Conservation (phyloP, 53 echinoderm and acorn worm genomes). For the Echinarachnius parma region DNA sequence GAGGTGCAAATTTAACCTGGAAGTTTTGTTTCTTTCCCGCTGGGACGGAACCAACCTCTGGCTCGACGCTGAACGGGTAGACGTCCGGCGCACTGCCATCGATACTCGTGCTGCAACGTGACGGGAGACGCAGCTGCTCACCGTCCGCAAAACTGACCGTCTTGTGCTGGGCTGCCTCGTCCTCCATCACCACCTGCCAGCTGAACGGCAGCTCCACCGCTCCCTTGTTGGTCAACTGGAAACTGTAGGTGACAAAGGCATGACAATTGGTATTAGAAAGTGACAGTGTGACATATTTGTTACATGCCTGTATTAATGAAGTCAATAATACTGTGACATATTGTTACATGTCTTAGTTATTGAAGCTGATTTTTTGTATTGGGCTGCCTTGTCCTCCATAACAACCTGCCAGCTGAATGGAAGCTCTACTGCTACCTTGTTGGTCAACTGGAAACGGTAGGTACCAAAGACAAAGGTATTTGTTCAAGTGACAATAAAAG, state of each 20-base stretch:
- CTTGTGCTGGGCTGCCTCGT: conserved; percentile 64
- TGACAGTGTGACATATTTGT: too few relatives aligned
- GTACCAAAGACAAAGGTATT: too few relatives aligned
- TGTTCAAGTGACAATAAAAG: too few relatives aligned
- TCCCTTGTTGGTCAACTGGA: conserved; percentile 92
- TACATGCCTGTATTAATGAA: too few relatives aligned
- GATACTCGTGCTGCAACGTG: conserved; percentile 64
- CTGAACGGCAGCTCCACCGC: conserved; percentile 80
- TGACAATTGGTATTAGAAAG: background rate
- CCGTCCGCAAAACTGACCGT: conserved; percentile 97
- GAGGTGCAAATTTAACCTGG: conserved; percentile 84
- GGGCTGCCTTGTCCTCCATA: conserved; percentile 67
- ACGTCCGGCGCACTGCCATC: conserved; percentile 56
- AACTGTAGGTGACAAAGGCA: conserved; percentile 33
- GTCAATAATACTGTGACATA: too few relatives aligned
- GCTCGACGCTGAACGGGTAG: conserved; percentile 78
- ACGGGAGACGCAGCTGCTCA: conserved; percentile 85
- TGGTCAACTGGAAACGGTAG: conserved; percentile 77
- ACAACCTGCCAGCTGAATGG: conserved; percentile 97
- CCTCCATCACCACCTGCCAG: conserved; percentile 97
- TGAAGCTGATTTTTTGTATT: too few relatives aligned
- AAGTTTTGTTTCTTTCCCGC: conserved; percentile 97
- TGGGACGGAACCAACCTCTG: conserved; percentile 73
- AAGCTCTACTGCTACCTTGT: conserved; percentile 84
- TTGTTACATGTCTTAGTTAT: too few relatives aligned